These are phyloP conservation scores for Brenthis hecate DNA, from an alignment of 2,888 invertebrate genomes.

Conservation along the genomic window DNA sequence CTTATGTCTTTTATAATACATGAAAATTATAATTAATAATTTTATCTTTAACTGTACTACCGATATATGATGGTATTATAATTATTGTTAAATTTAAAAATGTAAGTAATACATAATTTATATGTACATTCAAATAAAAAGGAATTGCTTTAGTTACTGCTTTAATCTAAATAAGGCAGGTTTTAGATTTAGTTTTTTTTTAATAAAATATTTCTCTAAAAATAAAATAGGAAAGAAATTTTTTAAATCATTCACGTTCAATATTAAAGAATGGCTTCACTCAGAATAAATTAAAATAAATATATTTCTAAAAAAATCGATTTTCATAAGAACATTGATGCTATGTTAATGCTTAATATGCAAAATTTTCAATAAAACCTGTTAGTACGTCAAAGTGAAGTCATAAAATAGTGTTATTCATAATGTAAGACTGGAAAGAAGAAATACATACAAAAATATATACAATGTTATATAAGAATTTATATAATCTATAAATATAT, in stretches of 20 bases:
- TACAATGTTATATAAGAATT: neutral
- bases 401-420: slow-evolving; percentile 30
- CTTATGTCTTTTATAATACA: too few species aligned
- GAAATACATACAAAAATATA: neutral
- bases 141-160: slow-evolving; percentile 10
- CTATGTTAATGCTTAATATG: too few species aligned
- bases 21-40: too few species aligned
- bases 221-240: neutral
- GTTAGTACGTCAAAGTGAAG: slow-evolving; percentile 24
- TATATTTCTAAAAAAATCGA: neutral
- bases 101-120: neutral
- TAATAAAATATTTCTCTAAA: neutral
- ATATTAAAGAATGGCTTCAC: slow-evolving; percentile 5
- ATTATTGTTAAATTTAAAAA: too few species aligned
- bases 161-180: slow-evolving; percentile 19
- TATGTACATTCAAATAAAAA: neutral
- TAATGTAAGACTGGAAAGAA: slow-evolving; percentile 1
- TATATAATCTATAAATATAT: neutral
- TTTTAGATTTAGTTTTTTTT: neutral
- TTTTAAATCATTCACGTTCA: slow-evolving; percentile 3
- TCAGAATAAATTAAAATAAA: slow-evolving; percentile 1
- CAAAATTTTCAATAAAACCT: too few species aligned
- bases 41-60: too few species aligned
- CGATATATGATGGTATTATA: too few species aligned
- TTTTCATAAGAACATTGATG: neutral